phyloP scores from a whole-genome alignment of 2,888 invertebrate species.

The Watsonalla binaria region DNA sequence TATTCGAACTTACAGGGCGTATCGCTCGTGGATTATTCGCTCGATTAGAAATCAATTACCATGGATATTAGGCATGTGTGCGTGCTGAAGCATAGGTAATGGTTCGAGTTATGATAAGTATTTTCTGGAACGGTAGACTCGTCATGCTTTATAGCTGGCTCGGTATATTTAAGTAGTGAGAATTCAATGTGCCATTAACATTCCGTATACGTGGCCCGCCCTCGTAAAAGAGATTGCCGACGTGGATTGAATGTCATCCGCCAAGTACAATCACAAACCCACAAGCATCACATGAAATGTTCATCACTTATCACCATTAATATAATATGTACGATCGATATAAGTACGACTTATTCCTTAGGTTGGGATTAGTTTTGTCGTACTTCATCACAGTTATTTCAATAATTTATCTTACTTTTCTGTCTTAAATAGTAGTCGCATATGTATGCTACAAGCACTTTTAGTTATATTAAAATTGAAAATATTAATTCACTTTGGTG shows the following conservation, averaged over 20 bases:
- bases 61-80: not conserved
- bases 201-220: constrained; percentile 34
- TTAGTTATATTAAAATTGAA: no score
- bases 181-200: constrained; percentile 40
- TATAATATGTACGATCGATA: not conserved
- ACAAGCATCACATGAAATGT: constrained; percentile 33
- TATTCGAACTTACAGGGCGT: not conserved
- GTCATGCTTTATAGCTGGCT: constrained; percentile 8
- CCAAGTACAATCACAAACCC: constrained; percentile 31
- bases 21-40: not conserved
- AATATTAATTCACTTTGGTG: no score
- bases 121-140: constrained; percentile 1
- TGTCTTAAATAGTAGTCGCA: no score
- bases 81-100: not conserved
- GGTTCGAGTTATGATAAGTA: not conserved
- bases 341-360: not conserved
- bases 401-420: no score
- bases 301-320: constrained; percentile 11
- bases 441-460: no score
- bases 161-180: constrained; percentile 23
- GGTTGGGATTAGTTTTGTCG: no score
- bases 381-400: no score
- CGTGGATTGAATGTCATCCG: constrained; percentile 46
- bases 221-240: constrained; percentile 57
- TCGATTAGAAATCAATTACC: not conserved